Evolutionary conservation across 2,888 invertebrate species (phyloP), one percentile per base, ranked within the genome.

Genomic region (Tillus elongatus): DNA sequence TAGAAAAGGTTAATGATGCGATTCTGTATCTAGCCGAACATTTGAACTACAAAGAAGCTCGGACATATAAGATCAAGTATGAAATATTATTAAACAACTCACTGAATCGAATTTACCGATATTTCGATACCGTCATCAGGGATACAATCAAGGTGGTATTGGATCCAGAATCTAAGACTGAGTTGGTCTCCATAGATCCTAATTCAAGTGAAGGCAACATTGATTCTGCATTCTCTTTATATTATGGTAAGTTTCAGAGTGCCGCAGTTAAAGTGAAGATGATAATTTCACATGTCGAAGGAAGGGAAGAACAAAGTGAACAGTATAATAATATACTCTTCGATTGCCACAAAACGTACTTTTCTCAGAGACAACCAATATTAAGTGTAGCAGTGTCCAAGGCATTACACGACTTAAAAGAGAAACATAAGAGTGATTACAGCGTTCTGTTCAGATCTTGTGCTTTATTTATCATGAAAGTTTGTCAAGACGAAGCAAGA

Each of bases 201-300:
- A 13, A 69, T 73, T 42, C 39, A 4, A 35, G 40, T 30, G 51
- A 52, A 35, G 36, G 46, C n/a, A 42, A 42, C 13, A 41, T 49
- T 9, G 82, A 85, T 50, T 77, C 82, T 0, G 79, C 83, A 15
- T 86, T 78, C 69, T 91, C 83, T 31, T 77, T 77, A 19, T 95
- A 90, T 57, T 97, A 96, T 58, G 95, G 95, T 1, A 90, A 92
- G 66, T 97, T 96, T 61, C 88, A 93, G 61, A 84, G 89, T 0
- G 84, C 88, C n/a, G 82, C 95, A 0, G 80, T 84, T 0, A 85
- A 89, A 58, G 73, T 93, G 1, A 84, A 78, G 52, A 74, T 79
- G 40, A 74, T 96, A 4, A 81, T 93, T 29, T 75, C 79, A 42
- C 79, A 91, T 52, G 73, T 96, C 14, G 95, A 96, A 63, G 69